phyloP scores from a whole-genome alignment of 2,113 vertebrate genomes.

The Phaethon lepturus region DNA sequence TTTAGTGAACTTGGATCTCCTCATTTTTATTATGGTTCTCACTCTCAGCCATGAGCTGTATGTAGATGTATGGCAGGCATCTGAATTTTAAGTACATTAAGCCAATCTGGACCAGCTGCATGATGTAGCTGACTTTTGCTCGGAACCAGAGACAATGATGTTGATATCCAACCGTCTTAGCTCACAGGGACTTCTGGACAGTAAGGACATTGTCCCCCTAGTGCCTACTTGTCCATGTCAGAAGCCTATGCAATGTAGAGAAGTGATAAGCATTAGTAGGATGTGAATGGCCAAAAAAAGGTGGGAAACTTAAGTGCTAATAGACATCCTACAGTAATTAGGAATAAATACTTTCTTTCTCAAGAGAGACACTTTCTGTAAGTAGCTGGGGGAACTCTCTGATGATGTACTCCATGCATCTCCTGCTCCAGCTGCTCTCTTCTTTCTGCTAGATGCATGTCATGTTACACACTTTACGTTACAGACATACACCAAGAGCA shows the following conservation, averaged over 20 bases:
- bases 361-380: background rate
- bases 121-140: background rate
- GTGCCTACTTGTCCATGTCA: background rate
- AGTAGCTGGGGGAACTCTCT: background rate
- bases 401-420: background rate
- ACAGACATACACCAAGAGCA: rapidly evolving
- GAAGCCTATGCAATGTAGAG: background rate
- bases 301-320: background rate
- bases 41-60: background rate
- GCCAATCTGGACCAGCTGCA: background rate
- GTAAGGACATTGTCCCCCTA: background rate
- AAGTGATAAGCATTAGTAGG: background rate
- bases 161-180: background rate
- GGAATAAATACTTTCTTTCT: background rate
- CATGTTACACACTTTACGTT: background rate
- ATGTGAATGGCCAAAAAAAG: background rate
- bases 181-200: background rate
- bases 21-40: background rate
- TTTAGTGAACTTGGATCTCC: background rate
- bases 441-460: background rate
- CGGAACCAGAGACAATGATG: background rate
- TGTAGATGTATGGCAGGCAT: background rate
- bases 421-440: background rate
- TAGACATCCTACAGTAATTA: background rate
- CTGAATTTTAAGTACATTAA: background rate